Conservation (phyloP, 2,888 invertebrate species). For the Harpagoxenus sublaevis region DNA sequence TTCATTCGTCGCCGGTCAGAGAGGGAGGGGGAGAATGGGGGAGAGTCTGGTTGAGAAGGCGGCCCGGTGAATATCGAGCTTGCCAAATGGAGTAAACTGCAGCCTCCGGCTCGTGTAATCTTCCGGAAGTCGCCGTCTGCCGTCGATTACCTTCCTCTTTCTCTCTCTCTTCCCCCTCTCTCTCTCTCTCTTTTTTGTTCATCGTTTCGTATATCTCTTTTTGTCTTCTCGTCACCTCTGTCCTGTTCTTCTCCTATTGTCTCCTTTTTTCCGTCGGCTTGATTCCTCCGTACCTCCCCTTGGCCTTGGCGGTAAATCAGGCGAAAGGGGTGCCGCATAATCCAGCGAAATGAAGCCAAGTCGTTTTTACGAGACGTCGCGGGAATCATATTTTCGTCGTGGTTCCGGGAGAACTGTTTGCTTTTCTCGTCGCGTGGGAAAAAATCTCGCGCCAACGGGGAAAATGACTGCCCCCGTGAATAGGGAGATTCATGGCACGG, state of each 20-base stretch:
- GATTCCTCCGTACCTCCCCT: background rate
- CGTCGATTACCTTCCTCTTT: slow-evolving; percentile 23
- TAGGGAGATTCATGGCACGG: slow-evolving; percentile 29
- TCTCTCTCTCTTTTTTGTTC: background rate
- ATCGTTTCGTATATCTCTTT: slow-evolving; percentile 8
- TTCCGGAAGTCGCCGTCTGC: slow-evolving; percentile 57
- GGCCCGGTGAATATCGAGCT: slow-evolving; percentile 66
- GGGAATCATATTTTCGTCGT: slow-evolving; percentile 54
- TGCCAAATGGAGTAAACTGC: slow-evolving; percentile 73
- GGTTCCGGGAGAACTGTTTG: slow-evolving; percentile 28
- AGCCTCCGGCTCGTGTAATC: slow-evolving; percentile 68
- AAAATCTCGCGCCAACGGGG: slow-evolving; percentile 36
- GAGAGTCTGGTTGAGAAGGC: background rate
- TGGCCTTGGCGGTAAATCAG: slow-evolving; percentile 59
- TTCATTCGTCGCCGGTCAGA: slow-evolving; percentile 61
- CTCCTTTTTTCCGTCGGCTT: background rate
- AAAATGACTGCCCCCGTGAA: slow-evolving; percentile 26
- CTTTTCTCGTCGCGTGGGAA: background rate
- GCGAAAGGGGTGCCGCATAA: slow-evolving; percentile 33
- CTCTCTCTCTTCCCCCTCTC: background rate
- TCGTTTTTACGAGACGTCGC: slow-evolving; percentile 47
- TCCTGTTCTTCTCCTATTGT: background rate
- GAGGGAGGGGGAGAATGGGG: background rate
- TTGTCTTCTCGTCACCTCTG: slow-evolving; percentile 36
- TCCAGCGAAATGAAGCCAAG: slow-evolving; percentile 48